Conservation (phyloP, 2,113 vertebrate genomes). For the Saccopteryx leptura region DNA sequence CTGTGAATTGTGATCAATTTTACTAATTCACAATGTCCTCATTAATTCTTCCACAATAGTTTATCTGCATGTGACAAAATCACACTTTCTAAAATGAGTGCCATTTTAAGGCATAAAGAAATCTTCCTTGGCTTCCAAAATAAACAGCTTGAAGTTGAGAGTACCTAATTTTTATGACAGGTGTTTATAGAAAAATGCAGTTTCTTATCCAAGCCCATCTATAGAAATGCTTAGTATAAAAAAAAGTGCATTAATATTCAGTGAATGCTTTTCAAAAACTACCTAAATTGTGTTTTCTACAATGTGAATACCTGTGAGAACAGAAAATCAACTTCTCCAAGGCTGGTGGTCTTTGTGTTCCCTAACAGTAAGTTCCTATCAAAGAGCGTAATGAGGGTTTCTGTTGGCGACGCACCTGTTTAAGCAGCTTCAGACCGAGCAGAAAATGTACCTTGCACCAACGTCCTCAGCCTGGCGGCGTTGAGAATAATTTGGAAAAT, state of each 20-base stretch:
- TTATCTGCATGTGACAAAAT: background rate
- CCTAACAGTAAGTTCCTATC: slow-evolving; percentile 45
- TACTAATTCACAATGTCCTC: background rate
- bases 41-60: background rate
- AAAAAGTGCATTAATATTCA: slow-evolving; percentile 67
- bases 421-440: background rate
- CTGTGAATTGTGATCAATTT: background rate
- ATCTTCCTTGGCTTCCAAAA: background rate
- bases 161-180: background rate
- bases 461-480: background rate
- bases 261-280: slow-evolving; percentile 59
- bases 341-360: slow-evolving; percentile 45
- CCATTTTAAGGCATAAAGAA: background rate
- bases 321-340: slow-evolving; percentile 43
- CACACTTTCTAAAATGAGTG: background rate
- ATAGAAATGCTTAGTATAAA: slow-evolving; percentile 36
- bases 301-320: slow-evolving; percentile 62
- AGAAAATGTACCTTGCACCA: background rate
- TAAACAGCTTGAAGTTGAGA: slow-evolving; percentile 23
- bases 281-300: slow-evolving; percentile 69
- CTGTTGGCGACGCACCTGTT: slow-evolving; percentile 68
- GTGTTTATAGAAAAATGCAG: background rate
- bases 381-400: slow-evolving; percentile 51
- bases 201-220: background rate
- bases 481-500: background rate